Evolutionary conservation across 1,140 invertebrate species (phyloP), one percentile per base, ranked within the genome.

Genomic region (Drosophila eugracilis): DNA sequence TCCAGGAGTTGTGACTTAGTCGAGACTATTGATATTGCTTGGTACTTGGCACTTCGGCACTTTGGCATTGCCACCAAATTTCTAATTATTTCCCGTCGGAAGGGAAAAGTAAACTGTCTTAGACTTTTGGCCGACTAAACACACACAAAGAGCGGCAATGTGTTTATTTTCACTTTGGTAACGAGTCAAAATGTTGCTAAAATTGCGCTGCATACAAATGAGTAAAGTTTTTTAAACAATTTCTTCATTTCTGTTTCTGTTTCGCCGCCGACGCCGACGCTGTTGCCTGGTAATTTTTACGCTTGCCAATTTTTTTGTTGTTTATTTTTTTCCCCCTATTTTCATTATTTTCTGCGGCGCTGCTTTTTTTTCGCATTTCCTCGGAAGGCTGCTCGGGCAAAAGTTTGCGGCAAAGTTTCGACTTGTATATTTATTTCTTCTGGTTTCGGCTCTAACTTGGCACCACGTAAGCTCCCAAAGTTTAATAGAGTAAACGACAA

Each of bases 401-500:
- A 88, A 88, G 77, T 84, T 89, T 83, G 67, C 71, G 48, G 78
- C 72, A 89, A 89, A 85, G 74, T 85, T 75, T 86, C 62, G 81
- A 80, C 76, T 86, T 86, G 78, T 86, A 81, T 86, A 88, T 86
- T 86, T 86, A 88, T 88, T 86, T 86, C 84, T 88, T 86, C 60
- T 86, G 83, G 78, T 88, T 88, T 88, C 78, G 71, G 83, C 83
- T 75, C 78, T 75, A 75, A 88, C 70, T 84, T 89, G 85, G 71
- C 75, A 78, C 86, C 78, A 86, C 80, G 86, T 86, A 86, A 90
- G 86, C 86, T 86, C 63, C 69, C 75, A 89, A 90, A 90, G 81
- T 90, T 90, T 90, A 90, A 90, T 90, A 90, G 80, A 90, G 86
- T 90, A 90, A 90, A 90, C 86, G 80, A 85, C 74, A 90, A 86